A percentile compares a stretch with the other conserved stretches of the same genome.
Evolutionary conservation across 2,888 invertebrate genomes (phyloP).

Genomic region (Laspeyria flexula): DNA sequence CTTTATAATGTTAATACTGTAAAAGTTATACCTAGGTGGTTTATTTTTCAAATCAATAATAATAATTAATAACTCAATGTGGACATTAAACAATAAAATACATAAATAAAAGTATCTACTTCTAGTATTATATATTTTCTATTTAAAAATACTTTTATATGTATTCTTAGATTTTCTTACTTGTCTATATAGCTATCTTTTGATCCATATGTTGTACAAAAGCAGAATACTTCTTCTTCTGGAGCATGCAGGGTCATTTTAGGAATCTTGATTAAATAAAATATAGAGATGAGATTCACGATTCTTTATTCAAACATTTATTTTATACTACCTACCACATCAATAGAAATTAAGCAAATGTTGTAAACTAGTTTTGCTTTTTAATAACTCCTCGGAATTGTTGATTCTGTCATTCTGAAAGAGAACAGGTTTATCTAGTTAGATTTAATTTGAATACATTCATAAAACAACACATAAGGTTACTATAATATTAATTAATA

Average conservation of each 20-base stretch:
- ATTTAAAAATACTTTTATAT: no score
- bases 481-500: no score
- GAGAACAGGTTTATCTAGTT: conserved; percentile 13
- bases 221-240: conserved; percentile 2
- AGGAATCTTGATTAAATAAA: not conserved
- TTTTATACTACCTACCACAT: no score
- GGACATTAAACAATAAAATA: no score
- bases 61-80: no score
- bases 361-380: conserved; percentile 5
- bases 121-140: no score
- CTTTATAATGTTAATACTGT: no score
- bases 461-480: not conserved
- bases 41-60: no score
- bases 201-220: not conserved
- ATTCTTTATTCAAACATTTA: conserved; percentile 2
- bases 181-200: no score
- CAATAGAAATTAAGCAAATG: conserved; percentile 13
- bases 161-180: no score
- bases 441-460: not conserved
- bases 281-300: conserved; percentile 1
- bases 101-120: no score
- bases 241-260: conserved; percentile 5
- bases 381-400: conserved; percentile 9
- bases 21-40: no score
- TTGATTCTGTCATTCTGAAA: conserved; percentile 9